Evolutionary conservation across 2,113 vertebrate genomes (phyloP).

Genomic region (Cyprinodon variegatus): DNA sequence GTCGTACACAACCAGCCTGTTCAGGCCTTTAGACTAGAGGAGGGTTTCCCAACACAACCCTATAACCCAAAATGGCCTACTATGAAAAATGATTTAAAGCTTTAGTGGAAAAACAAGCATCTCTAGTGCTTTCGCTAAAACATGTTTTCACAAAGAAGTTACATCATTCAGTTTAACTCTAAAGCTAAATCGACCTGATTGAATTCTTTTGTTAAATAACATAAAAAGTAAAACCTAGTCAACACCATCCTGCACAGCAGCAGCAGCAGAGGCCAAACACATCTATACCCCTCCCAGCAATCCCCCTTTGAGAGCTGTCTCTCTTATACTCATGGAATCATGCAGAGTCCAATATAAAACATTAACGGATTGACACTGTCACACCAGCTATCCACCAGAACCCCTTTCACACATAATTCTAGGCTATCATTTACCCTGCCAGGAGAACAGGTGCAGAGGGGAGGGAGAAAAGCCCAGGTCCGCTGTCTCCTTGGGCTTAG

Average conservation of each 20-base stretch:
- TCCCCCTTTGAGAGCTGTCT: conserved; percentile 39
- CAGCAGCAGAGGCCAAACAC: conserved; percentile 3
- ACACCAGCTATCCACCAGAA: conserved; percentile 69
- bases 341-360: conserved; percentile 59
- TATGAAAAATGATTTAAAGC: background rate
- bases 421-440: conserved; percentile 67
- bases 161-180: background rate
- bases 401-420: conserved; percentile 79
- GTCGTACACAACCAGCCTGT: no score
- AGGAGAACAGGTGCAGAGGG: conserved; percentile 78
- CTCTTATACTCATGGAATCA: conserved; percentile 54
- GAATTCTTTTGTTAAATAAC: background rate
- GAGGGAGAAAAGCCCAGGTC: conserved; percentile 61
- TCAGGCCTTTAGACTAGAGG: background rate
- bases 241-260: background rate
- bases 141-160: background rate
- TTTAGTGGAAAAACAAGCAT: background rate
- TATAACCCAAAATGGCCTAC: background rate
- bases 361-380: conserved; percentile 78
- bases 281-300: conserved; percentile 35
- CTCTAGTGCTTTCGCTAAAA: background rate
- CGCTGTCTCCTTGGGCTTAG: conserved; percentile 77
- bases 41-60: background rate
- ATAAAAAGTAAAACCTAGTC: background rate
- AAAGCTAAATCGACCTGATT: background rate